Evolutionary conservation across 1,140 invertebrate species (phyloP), one percentile per base, ranked within the genome.

Genomic region (Pogonomyrmex barbatus): DNA sequence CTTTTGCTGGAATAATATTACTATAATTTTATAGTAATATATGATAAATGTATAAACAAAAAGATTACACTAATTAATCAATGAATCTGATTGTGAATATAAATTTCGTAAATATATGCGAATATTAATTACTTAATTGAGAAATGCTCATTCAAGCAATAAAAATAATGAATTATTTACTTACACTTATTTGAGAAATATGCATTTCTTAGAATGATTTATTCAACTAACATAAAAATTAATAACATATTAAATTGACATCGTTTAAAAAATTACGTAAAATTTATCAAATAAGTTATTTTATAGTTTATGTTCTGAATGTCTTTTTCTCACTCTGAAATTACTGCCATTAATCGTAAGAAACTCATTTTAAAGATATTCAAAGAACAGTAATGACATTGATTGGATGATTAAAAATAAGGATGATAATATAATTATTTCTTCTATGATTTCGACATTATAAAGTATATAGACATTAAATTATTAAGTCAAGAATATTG

Each of bases 201-300:
- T 47, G 8, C 30, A 36, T 82, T 71, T 71, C 17, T 58, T 47
- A 71, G 12, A 70, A 58, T 70, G 45, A 56, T 68, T 30, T 4
- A 79, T 68, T 42, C 3, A 71, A 58, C 56, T 82, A 58, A 82
- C 33, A 58, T 81, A 82, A 47, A 81, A 82, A 47, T 73, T n/a
- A 60, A 71, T 10, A 58, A 58, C 3, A 36, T 58, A n/a, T 3
- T 67, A 67, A 73, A 77, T 60, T 33, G 5, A 45, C 4, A 39
- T 30, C 65, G 30, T 82, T 82, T 47, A 71, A 82, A 82, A 45
- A 24, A 79, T 1, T 52, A 5, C 8, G 30, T 5, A 52, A 79
- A 79, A 67, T 24, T 67, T 33, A 36, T 12, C 10, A 39, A 45
- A 68, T 30, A 68, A 24, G 1, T 54, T 47, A 78, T 56, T 47